Conservation (phyloP, 2,888 invertebrate genomes). For the Pemphredon lugubris region DNA sequence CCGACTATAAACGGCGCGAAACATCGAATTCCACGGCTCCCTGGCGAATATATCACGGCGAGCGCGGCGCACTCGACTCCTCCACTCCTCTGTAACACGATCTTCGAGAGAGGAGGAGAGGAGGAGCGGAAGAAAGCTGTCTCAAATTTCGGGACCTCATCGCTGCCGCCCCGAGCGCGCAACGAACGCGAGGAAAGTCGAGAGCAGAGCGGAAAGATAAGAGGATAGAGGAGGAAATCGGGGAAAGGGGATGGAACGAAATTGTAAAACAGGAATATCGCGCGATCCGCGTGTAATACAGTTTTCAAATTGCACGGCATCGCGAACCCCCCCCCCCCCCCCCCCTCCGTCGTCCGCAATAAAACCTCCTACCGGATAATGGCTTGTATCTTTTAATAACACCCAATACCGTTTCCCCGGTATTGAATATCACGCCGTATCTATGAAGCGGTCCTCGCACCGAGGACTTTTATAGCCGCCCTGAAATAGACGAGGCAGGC, state of each 20-base stretch:
- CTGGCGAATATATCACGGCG: background rate
- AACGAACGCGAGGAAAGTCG: conserved; percentile 5
- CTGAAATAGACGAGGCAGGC: background rate
- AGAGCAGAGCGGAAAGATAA: background rate
- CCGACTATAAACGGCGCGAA: too few species aligned
- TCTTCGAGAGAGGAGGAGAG: conserved; percentile 27
- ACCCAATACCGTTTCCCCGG: background rate
- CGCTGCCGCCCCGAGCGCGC: conserved; percentile 1
- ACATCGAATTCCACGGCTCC: too few species aligned
- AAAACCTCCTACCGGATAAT: background rate
- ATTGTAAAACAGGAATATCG: conserved; percentile 30
- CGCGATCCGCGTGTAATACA: conserved; percentile 12
- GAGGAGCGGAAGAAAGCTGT: conserved; percentile 5
- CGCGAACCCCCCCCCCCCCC: too few species aligned
- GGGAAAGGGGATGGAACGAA: conserved; percentile 9
- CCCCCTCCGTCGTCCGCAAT: too few species aligned
- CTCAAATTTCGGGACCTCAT: conserved; percentile 27
- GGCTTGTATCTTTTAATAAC: conserved; percentile 2
- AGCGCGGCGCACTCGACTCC: background rate
- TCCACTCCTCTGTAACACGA: conserved; percentile 31
- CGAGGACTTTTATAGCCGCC: conserved; percentile 6
- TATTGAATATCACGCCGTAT: conserved; percentile 2
- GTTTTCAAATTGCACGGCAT: background rate
- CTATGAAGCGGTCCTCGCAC: background rate
- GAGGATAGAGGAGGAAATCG: background rate